A percentile compares a stretch with the other conserved stretches of the same genome.
phyloP scores from a whole-genome alignment of 2,888 invertebrate species.

The Heliconius hortense region DNA sequence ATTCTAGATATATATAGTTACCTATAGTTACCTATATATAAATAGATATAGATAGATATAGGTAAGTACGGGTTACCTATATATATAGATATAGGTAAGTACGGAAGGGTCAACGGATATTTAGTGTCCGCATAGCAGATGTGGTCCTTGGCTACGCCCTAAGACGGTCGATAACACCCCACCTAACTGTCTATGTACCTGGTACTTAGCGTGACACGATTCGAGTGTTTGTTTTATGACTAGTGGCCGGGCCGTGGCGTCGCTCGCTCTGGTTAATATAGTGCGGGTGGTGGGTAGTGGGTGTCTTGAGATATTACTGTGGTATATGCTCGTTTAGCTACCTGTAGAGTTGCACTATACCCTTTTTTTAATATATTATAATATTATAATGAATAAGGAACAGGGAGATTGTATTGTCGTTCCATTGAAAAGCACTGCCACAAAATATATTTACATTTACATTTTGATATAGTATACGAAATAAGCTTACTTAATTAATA shows the following conservation, averaged over 20 bases:
- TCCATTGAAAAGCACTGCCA: no score
- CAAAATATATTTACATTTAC: no score
- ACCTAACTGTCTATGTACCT: conserved; percentile 75
- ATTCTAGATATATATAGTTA: conserved; percentile 57
- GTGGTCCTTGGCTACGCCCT: conserved; percentile 78
- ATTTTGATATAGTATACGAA: no score
- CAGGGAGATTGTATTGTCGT: no score
- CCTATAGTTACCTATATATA: no score
- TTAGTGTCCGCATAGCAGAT: conserved; percentile 79
- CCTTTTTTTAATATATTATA: not conserved
- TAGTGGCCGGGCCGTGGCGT: conserved; percentile 16
- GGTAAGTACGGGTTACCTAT: conserved; percentile 46
- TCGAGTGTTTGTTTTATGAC: conserved; percentile 31
- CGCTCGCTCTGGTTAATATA: not conserved
- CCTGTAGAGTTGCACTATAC: not conserved
- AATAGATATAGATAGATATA: not conserved
- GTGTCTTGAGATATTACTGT: conserved; percentile 6
- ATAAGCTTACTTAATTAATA: no score
- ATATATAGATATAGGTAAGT: conserved; percentile 41
- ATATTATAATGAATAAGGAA: not conserved
- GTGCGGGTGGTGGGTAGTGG: not conserved
- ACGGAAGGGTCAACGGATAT: conserved; percentile 77
- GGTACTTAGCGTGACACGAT: conserved; percentile 60
- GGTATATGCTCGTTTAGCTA: not conserved
- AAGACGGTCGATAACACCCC: conserved; percentile 82